These are phyloP conservation scores for Spatulosminthurus flaviceps DNA, from an alignment of 2,888 invertebrate genomes.

Conservation along the genomic window DNA sequence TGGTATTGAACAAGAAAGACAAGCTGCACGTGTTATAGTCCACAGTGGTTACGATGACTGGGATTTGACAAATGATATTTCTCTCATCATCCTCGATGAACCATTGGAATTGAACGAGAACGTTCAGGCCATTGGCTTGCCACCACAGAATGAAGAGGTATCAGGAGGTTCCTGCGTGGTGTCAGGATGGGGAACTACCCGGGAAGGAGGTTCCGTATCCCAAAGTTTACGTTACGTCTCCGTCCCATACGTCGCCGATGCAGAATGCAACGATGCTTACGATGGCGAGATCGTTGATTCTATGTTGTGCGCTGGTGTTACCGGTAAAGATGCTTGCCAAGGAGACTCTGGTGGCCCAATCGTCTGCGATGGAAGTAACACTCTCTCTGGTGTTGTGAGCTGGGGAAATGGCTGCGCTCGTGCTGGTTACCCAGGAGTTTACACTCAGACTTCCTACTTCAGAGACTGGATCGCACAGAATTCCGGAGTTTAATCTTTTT, in stretches of 20 bases:
- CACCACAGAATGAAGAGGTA: not conserved
- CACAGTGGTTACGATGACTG: conserved; percentile 16
- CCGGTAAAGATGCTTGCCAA: conserved; percentile 31
- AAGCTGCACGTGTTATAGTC: not conserved
- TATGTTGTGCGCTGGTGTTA: conserved; percentile 32
- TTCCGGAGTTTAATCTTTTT: not conserved
- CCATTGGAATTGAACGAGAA: not conserved
- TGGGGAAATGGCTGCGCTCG: conserved; percentile 36
- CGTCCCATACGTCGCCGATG: conserved; percentile 28
- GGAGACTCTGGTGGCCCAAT: conserved; percentile 43
- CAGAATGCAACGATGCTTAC: not conserved
- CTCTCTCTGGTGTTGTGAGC: conserved; percentile 32
- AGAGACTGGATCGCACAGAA: not conserved
- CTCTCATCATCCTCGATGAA: not conserved
- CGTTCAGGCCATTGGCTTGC: conserved; percentile 21
- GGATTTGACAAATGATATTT: conserved; percentile 24
- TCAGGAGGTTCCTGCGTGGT: conserved; percentile 2
- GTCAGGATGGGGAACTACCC: conserved; percentile 35
- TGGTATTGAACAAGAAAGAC: conserved; percentile 22
- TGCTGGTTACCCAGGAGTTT: conserved; percentile 34
- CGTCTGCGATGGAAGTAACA: conserved; percentile 24
- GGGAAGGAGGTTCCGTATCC: conserved; percentile 23
- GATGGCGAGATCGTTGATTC: not conserved
- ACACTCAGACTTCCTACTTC: conserved; percentile 29
- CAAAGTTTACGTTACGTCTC: conserved; percentile 11